Evolutionary conservation across 2,888 invertebrate species (phyloP).

Genomic region (Spilarctia lutea): DNA sequence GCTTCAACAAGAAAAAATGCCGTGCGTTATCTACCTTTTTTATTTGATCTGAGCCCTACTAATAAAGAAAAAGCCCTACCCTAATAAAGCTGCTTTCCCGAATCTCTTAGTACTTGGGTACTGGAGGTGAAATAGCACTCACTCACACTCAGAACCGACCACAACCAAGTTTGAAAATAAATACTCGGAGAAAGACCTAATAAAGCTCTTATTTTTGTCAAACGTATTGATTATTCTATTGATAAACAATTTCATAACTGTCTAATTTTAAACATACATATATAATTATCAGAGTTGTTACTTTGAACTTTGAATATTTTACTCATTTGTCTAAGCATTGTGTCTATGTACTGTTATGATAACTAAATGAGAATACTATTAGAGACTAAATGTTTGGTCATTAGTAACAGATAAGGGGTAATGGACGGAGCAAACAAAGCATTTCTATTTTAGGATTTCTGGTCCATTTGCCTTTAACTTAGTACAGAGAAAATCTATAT

Average conservation of each 20-base stretch:
- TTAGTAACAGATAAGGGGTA: background rate
- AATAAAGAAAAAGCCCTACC: too few species aligned
- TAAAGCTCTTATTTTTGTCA: background rate
- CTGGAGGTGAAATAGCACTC: too few species aligned
- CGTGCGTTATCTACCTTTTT: too few species aligned
- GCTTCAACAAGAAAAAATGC: too few species aligned
- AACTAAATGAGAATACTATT: background rate
- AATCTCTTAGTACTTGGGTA: too few species aligned
- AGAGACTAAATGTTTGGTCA: background rate
- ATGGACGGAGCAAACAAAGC: background rate
- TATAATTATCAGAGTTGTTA: background rate
- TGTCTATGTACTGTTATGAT: background rate
- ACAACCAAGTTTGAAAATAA: too few species aligned
- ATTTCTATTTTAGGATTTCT: background rate
- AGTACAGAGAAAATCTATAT: background rate
- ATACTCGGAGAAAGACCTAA: too few species aligned
- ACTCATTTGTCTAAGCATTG: background rate
- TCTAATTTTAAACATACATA: too few species aligned
- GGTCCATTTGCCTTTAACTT: background rate
- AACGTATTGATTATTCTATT: background rate
- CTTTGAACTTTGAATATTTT: background rate
- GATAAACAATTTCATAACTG: too few species aligned
- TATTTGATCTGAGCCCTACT: too few species aligned
- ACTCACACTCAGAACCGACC: too few species aligned
- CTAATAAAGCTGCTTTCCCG: too few species aligned